Base-by-base conservation (phyloP, 2,113 vertebrate genomes). In the Eudorcas thomsonii region DNA sequence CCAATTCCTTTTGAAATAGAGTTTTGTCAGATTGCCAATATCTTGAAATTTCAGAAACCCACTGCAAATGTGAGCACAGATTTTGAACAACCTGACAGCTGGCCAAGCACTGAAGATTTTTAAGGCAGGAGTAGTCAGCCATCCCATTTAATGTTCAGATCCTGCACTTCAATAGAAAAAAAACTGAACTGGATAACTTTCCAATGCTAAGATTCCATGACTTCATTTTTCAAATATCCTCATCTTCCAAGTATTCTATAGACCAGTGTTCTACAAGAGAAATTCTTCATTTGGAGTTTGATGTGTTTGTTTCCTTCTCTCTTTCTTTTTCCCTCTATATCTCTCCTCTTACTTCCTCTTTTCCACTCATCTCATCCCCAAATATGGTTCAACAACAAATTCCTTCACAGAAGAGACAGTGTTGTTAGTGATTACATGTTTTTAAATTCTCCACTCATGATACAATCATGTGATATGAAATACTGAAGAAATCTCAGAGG, bases 401-500 rank as follows among this genome's bases (percentile, higher is more conserved):
- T 97, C 91, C 67, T 96, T 93, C 94, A 98, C 97, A 97, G 98
- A 98, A 98, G 74, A 28, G 83, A 50, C 52, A 97, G 97, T 96
- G 87, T 97, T 97, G 97, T 98, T 98, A 98, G 89, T 99, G 98
- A 98, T 98, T 98, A 98, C 89, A 84, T 96, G 97, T 98, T 98
- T 98, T 98, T 98, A 97, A 98, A 97, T 94, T 88, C 98, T 98
- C 97, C 96, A 96, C 94, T 98, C 94, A 15, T 98, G 98, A 98
- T 98, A 97, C 97, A 99, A 99, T 98, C 98, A 99, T 98, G 96
- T 98, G 98, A 98, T 98, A 97, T 36, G 89, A 99, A 99, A 98
- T 95, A 94, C 85, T 96, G 97, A 98, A 97, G 97, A 97, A 99
- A 98, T 96, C 96, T 97, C 98, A 98, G 94, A 97, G 98, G 97